Evolutionary conservation across 2,888 invertebrate species (phyloP).

Genomic region (Sthenelais limicola): DNA sequence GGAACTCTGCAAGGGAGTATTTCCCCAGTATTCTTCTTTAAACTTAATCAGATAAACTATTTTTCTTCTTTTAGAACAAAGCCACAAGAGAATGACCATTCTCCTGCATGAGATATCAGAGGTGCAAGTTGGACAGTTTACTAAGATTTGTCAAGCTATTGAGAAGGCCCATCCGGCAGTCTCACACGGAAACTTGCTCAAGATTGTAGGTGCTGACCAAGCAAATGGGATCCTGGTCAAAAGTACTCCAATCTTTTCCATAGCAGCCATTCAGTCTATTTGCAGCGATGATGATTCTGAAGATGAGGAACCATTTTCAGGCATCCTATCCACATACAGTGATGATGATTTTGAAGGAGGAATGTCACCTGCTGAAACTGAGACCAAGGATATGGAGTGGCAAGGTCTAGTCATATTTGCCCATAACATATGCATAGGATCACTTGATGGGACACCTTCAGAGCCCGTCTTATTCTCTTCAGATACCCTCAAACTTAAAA

Average conservation of each 20-base stretch:
- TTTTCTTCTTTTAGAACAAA: too few species aligned
- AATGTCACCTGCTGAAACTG: not conserved
- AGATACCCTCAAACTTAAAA: slow-evolving; percentile 68
- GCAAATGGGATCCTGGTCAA: not conserved
- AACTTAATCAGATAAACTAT: too few species aligned
- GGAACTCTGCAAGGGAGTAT: too few species aligned
- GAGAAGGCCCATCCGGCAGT: too few species aligned
- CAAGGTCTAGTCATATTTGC: slow-evolving; percentile 75
- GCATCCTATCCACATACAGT: slow-evolving; percentile 49
- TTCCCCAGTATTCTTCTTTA: too few species aligned
- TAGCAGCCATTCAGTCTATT: not conserved
- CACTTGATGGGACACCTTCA: slow-evolving; percentile 84
- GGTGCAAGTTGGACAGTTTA: too few species aligned
- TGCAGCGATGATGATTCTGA: slow-evolving; percentile 27
- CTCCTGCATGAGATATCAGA: too few species aligned
- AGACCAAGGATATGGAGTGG: too few species aligned
- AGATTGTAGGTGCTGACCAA: slow-evolving; percentile 6
- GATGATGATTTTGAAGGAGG: too few species aligned
- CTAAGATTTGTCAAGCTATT: too few species aligned
- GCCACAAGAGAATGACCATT: too few species aligned
- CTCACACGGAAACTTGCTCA: too few species aligned
- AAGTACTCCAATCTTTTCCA: slow-evolving; percentile 2
- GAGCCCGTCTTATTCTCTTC: slow-evolving; percentile 79
- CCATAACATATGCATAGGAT: slow-evolving; percentile 87
- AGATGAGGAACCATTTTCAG: slow-evolving; percentile 46